phyloP scores from a whole-genome alignment of 2,113 vertebrate genomes.

The Lasiurus borealis region DNA sequence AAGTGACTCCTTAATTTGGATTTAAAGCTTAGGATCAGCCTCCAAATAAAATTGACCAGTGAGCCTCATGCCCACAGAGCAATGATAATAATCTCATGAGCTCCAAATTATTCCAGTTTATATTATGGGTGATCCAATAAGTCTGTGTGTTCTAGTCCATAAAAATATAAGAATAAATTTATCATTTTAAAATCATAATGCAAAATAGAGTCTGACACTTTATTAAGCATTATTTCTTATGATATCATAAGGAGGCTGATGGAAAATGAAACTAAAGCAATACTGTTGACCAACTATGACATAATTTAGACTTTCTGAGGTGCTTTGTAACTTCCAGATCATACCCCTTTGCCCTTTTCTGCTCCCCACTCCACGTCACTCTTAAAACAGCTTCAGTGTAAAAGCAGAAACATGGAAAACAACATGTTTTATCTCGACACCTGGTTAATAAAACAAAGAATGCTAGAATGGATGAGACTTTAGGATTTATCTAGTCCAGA shows the following conservation, averaged over 20 bases:
- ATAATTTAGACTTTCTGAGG: constrained; percentile 55
- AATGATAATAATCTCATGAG: constrained; percentile 75
- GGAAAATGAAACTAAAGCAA: constrained; percentile 73
- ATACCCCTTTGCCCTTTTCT: neutral
- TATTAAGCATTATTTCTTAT: constrained; percentile 77
- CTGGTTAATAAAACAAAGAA: neutral
- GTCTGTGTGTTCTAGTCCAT: constrained; percentile 76
- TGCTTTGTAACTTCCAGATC: constrained; percentile 42
- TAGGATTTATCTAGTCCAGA: neutral
- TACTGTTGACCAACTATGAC: constrained; percentile 38
- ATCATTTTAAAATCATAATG: constrained; percentile 78
- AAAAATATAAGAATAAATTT: constrained; percentile 73
- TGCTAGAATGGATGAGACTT: neutral
- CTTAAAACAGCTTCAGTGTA: constrained; percentile 1
- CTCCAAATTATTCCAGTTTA: constrained; percentile 78
- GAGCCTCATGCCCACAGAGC: constrained; percentile 55
- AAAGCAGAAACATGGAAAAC: neutral
- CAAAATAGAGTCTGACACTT: constrained; percentile 80
- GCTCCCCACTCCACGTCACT: neutral
- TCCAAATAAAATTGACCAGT: constrained; percentile 76
- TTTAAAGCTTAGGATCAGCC: constrained; percentile 65
- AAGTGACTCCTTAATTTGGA: constrained; percentile 79
- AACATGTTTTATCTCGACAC: neutral
- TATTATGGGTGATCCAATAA: constrained; percentile 80
- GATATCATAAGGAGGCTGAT: constrained; percentile 66